Base-by-base conservation (phyloP, 1,140 invertebrate species). In the Palaemon carinicauda region DNA sequence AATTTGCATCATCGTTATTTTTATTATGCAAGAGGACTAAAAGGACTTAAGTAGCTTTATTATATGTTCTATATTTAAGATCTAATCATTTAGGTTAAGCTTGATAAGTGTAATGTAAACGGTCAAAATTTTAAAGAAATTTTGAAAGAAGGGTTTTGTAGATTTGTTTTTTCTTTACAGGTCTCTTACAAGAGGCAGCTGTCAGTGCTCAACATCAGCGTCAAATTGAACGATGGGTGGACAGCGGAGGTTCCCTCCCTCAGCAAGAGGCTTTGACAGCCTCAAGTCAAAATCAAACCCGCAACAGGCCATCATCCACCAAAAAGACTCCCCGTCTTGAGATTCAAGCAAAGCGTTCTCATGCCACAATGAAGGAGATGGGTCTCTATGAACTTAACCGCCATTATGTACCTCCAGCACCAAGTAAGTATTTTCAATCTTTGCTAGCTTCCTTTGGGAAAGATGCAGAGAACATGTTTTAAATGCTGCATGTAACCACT, bases 401-500 rank as follows among this genome's bases (percentile, higher is more conserved):
- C 19, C 84, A 80, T 41, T 86, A 86, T 56, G 84, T 86, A 1
- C 84, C 84, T 19, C 84, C 84, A n/a, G 77, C 77, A 9, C 84
- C 84, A 12, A 86, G 84, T 86, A 10, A 86, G 80, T 71, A 21
- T 50, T 31, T 41, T 9, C 33, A 41, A 12, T 41, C 41, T 41
- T 41, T 41, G 41, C 41, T 41, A 4, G 12, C 41, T 41, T 41
- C n/a, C n/a, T n/a, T n/a, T n/a, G n/a, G n/a, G n/a, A n/a, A n/a
- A n/a, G n/a, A n/a, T n/a, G n/a, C n/a, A n/a, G n/a, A n/a, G n/a
- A n/a, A n/a, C n/a, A n/a, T n/a, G n/a, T n/a, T n/a, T n/a, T n/a
- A n/a, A n/a, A n/a, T n/a, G n/a, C n/a, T n/a, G n/a, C n/a, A n/a
- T n/a, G n/a, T n/a, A n/a, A n/a, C n/a, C n/a, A n/a, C n/a, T n/a